phyloP scores from a whole-genome alignment of 2,113 vertebrate species.

The Rhegmatorhina hoffmannsi region DNA sequence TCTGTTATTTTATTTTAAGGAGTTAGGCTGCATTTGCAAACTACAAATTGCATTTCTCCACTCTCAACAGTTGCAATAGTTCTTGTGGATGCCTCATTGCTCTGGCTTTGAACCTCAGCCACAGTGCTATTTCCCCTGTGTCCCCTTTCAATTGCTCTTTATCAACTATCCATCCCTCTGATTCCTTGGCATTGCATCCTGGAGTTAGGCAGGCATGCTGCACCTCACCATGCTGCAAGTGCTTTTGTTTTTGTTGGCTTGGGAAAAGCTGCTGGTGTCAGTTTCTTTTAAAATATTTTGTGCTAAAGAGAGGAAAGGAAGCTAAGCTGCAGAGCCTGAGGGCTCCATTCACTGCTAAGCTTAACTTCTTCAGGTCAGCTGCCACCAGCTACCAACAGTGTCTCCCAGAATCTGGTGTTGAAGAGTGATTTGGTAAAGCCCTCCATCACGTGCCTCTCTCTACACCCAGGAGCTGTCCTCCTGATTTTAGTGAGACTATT shows the following conservation, averaged over 20 bases:
- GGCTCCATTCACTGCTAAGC: neutral
- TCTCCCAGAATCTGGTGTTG: neutral
- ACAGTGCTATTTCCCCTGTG: neutral
- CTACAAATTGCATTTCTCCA: neutral
- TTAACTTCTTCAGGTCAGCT: slow-evolving; percentile 21
- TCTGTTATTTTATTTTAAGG: neutral
- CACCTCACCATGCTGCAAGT: neutral
- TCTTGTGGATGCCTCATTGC: neutral
- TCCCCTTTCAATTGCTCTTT: neutral
- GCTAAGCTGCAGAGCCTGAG: neutral
- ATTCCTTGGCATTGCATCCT: neutral
- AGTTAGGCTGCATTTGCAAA: neutral
- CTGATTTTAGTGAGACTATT: neutral
- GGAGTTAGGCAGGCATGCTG: neutral
- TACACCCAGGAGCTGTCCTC: neutral
- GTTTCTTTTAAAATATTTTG: slow-evolving; percentile 45
- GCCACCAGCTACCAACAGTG: neutral
- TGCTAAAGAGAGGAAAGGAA: neutral
- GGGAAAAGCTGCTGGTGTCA: neutral
- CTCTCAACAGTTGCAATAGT: neutral
- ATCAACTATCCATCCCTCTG: neutral
- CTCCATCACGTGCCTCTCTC: accelerated
- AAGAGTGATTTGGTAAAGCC: neutral
- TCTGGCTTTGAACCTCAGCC: neutral
- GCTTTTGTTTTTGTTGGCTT: slow-evolving; percentile 1